Percentiles rank a stretch among this genome's conserved stretches.
These are phyloP conservation scores for Gallinago nigripennis DNA, from an alignment of 2,797 vertebrate genomes.

Conservation along the genomic window DNA sequence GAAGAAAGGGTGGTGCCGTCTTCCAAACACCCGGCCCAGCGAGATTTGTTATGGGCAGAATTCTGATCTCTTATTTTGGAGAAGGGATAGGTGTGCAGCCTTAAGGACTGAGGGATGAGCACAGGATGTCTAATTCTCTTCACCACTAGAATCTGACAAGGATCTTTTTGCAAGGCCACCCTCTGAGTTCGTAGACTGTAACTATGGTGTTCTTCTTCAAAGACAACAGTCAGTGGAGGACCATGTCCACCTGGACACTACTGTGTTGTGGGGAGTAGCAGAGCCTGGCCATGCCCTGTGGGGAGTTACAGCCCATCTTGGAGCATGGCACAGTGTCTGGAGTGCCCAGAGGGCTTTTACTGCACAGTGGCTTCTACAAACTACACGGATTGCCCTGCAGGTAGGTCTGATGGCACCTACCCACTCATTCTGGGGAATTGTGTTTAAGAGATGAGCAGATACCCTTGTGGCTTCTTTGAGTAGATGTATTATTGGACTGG, in stretches of 20 bases:
- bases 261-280: conserved; percentile 56
- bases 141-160: accelerated
- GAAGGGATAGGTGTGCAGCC: neutral
- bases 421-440: neutral
- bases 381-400: conserved; percentile 40
- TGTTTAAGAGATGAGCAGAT: neutral
- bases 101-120: neutral
- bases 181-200: neutral
- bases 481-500: neutral
- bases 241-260: conserved; percentile 62
- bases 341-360: conserved; percentile 68
- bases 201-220: neutral
- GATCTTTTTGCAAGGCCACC: neutral
- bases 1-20: neutral
- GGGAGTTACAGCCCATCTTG: conserved; percentile 52
- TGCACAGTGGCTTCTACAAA: conserved; percentile 34
- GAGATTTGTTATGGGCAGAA: neutral
- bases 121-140: neutral
- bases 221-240: conserved; percentile 42
- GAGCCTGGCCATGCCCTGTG: conserved; percentile 43
- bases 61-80: neutral
- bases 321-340: conserved; percentile 16
- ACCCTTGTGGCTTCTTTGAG: neutral
- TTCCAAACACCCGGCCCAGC: neutral
- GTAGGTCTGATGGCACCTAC: neutral